These are phyloP conservation scores for Dendrolimus houi DNA, from an alignment of 2,888 invertebrate genomes.

Conservation along the genomic window DNA sequence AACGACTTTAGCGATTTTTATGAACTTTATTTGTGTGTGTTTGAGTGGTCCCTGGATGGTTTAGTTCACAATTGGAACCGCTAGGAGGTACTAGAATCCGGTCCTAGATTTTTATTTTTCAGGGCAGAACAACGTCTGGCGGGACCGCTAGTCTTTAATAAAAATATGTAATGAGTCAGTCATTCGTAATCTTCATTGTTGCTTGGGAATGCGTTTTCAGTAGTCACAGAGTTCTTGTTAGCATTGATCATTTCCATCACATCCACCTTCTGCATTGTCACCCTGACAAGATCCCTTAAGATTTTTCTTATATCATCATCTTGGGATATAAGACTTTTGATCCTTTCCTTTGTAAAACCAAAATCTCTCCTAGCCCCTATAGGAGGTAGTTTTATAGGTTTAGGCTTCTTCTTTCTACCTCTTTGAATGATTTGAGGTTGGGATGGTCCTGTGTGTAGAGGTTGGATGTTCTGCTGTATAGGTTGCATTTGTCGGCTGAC, in stretches of 20 bases:
- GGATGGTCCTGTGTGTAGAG: slow-evolving; percentile 3
- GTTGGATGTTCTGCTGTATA: slow-evolving; percentile 8
- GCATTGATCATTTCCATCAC: slow-evolving; percentile 38
- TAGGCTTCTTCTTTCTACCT: slow-evolving; percentile 30
- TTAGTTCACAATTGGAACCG: too few relatives aligned
- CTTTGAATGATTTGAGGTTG: slow-evolving; percentile 13
- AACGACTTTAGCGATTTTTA: too few relatives aligned
- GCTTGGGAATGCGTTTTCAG: neutral
- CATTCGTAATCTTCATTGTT: neutral
- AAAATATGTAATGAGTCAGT: neutral
- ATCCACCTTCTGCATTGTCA: slow-evolving; percentile 65
- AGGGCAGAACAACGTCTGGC: too few relatives aligned
- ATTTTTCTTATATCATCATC: slow-evolving; percentile 64
- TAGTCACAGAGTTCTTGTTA: slow-evolving; percentile 8
- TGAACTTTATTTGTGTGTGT: too few relatives aligned
- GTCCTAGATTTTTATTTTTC: too few relatives aligned
- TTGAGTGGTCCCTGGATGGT: too few relatives aligned
- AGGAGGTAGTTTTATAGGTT: slow-evolving; percentile 15
- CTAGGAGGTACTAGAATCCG: too few relatives aligned
- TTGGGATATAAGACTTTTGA: slow-evolving; percentile 50
- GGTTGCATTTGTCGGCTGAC: slow-evolving; percentile 21
- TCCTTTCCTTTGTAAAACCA: slow-evolving; percentile 49
- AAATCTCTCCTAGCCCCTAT: slow-evolving; percentile 33
- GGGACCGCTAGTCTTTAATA: too few relatives aligned
- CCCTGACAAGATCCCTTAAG: slow-evolving; percentile 56